Base-by-base conservation (phyloP, 2,113 vertebrate genomes). In the Triplophysa tibetana region DNA sequence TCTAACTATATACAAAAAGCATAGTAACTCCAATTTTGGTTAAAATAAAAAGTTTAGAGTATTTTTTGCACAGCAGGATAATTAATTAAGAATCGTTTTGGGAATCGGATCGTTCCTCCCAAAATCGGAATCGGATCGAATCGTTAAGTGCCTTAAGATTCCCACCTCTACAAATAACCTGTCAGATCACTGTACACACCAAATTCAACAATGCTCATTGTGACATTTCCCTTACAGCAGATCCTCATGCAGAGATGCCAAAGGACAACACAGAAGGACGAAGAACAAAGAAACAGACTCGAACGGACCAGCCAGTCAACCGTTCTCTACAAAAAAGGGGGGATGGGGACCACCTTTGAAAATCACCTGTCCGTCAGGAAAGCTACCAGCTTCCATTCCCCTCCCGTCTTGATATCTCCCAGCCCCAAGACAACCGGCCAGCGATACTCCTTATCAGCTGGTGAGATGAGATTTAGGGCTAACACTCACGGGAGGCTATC, bases 231-330 rank as follows among this genome's bases (percentile, higher is more conserved):
- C 58, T 69, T 58, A 41, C 43, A 66, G 70, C 45, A 19, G 60
- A 23, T 76, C 64, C 24, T 77, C 24, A 72, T 26, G 56, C 48
- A 72, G 48, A 24, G 63, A 81, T 33, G 70, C 48, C 76, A 83
- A 83, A 83, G 75, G 81, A 85, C 84, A 85, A 17, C 21, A 72
- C 60, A 81, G 79, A 83, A 85, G 81, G 81, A 68, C 79, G 65
- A 77, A 76, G 67, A 85, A 67, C 82, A 68, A 75, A 82, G 67
- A 77, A 52, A 21, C 48, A 12, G 26, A 62, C 52, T 26, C 48
- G 78, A 29, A 29, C 64, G 66, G 50, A 26, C 65, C 48, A 81
- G 70, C 72, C 78, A 16, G 65, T 72, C 33, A 70, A 26, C 56
- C 67, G 67, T 48, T 38, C 21, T 21, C 23, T 78, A 66, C 81